Conservation (phyloP, 1,140 invertebrate species). For the Adelges cooleyi region DNA sequence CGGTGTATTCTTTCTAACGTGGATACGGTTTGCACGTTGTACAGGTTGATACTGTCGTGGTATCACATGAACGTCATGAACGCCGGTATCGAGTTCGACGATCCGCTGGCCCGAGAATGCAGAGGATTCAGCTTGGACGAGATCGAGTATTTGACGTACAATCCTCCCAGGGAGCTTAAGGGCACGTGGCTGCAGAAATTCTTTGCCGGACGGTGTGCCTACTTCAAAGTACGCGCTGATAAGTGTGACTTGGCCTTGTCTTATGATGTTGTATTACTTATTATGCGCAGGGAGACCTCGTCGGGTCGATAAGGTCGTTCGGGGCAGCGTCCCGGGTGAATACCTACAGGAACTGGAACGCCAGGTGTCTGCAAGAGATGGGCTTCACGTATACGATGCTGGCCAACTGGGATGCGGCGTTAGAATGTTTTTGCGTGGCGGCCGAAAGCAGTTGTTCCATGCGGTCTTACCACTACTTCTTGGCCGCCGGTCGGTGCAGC, state of each 20-base stretch:
- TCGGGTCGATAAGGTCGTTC: not conserved
- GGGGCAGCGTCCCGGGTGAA: not conserved
- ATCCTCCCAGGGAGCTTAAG: not conserved
- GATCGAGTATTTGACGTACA: not conserved
- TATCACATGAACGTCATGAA: not conserved
- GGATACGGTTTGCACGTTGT: not conserved
- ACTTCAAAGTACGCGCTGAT: not conserved
- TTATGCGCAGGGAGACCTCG: conserved; percentile 2
- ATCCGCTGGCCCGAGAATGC: not conserved
- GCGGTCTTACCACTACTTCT: conserved; percentile 8
- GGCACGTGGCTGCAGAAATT: not conserved
- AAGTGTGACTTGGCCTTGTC: not conserved
- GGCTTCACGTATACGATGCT: not conserved
- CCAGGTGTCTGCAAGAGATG: not conserved
- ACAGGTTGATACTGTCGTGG: conserved; percentile 7
- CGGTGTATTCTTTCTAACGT: no score
- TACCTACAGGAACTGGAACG: not conserved
- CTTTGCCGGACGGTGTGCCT: not conserved
- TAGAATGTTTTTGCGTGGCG: not conserved
- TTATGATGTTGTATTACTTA: not conserved
- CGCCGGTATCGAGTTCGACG: conserved; percentile 1
- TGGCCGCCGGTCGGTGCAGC: not conserved
- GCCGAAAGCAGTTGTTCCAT: not conserved
- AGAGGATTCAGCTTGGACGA: not conserved
- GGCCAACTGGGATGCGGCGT: not conserved